These are phyloP conservation scores for Nautilus pompilius DNA, from an alignment of 1,140 invertebrate genomes.

Conservation along the genomic window DNA sequence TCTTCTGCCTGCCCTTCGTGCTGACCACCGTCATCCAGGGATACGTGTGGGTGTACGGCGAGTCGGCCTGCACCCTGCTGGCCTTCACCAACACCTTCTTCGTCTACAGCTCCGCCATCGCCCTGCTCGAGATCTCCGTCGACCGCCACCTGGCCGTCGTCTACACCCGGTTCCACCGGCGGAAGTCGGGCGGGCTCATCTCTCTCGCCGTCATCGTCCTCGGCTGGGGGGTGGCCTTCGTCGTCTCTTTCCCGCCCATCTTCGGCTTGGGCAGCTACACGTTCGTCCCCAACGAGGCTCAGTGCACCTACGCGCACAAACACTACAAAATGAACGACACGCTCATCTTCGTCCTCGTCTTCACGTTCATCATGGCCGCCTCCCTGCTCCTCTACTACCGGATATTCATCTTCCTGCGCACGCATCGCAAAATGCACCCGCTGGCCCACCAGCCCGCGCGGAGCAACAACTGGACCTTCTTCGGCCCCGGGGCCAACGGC, in stretches of 20 bases:
- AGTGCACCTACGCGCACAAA: slow-evolving; percentile 41
- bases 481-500: slow-evolving; percentile 41
- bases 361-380: slow-evolving; percentile 26
- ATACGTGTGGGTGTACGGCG: slow-evolving; percentile 36
- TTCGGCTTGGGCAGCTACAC: slow-evolving; percentile 40
- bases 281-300: slow-evolving; percentile 36
- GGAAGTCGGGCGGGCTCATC: slow-evolving; percentile 29
- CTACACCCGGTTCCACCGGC: slow-evolving; percentile 32
- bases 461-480: slow-evolving; percentile 45
- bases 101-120: slow-evolving; percentile 35
- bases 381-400: slow-evolving; percentile 38
- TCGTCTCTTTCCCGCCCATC: slow-evolving; percentile 42
- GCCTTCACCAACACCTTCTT: slow-evolving; percentile 49
- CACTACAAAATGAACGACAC: slow-evolving; percentile 41
- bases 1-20: slow-evolving; percentile 45
- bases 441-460: slow-evolving; percentile 33
- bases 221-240: slow-evolving; percentile 35
- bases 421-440: slow-evolving; percentile 41
- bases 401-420: slow-evolving; percentile 40
- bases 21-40: slow-evolving; percentile 36
- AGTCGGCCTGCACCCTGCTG: slow-evolving; percentile 35
- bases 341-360: slow-evolving; percentile 37
- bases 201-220: slow-evolving; percentile 31
- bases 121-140: slow-evolving; percentile 38
- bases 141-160: slow-evolving; percentile 42